These are phyloP conservation scores for Exephanes ischioxanthus DNA, from an alignment of 2,888 invertebrate genomes.

Conservation along the genomic window DNA sequence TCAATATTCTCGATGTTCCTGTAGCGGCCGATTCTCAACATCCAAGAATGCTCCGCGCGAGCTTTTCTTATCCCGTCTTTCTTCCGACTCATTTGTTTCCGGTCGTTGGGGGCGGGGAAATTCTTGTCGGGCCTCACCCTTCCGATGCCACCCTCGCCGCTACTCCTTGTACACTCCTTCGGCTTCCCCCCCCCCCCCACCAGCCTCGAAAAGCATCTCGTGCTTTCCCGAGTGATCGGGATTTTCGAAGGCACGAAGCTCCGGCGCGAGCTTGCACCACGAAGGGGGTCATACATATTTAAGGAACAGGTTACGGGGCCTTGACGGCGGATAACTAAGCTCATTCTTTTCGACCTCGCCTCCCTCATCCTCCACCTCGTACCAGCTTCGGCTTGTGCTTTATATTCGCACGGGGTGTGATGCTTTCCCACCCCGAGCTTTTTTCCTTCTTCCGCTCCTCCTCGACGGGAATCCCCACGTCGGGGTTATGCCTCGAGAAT, in stretches of 20 bases:
- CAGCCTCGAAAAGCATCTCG: not conserved
- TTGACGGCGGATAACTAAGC: conserved; percentile 72
- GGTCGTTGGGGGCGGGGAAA: not conserved
- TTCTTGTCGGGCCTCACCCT: conserved; percentile 23
- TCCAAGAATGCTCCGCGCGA: not conserved
- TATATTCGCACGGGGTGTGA: conserved; percentile 7
- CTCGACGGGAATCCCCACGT: conserved; percentile 6
- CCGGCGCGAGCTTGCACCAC: conserved; percentile 32
- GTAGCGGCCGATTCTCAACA: not conserved
- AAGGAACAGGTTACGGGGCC: conserved; percentile 68
- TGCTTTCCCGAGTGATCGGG: conserved; percentile 24
- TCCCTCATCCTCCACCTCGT: not conserved
- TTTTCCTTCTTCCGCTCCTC: not conserved
- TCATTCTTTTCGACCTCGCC: conserved; percentile 67
- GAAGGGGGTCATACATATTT: conserved; percentile 77
- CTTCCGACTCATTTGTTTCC: conserved; percentile 42
- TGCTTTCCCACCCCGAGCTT: conserved; percentile 16
- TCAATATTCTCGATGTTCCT: not conserved
- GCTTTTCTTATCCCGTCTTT: conserved; percentile 8
- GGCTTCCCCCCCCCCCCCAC: conserved; percentile 6
- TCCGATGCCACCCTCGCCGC: conserved; percentile 4
- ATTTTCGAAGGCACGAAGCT: conserved; percentile 45
- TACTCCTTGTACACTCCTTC: conserved; percentile 6
- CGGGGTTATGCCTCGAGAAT: conserved; percentile 32
- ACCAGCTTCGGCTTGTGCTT: not conserved